Evolutionary conservation across 2,113 vertebrate genomes (phyloP).

Genomic region (Tiliqua scincoides): DNA sequence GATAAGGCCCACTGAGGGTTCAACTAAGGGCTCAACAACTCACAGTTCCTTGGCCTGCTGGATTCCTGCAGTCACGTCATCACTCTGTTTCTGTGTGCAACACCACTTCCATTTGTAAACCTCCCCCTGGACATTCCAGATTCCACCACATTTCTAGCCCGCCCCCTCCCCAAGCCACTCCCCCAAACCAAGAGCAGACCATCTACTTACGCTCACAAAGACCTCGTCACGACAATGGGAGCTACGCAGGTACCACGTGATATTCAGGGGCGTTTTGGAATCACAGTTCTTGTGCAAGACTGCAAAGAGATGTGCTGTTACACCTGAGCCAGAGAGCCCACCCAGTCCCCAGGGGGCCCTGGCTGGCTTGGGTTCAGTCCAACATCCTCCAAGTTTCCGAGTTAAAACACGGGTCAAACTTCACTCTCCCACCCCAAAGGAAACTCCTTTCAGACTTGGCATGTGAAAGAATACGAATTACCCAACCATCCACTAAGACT

Average conservation of each 20-base stretch:
- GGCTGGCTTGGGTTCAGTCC: neutral
- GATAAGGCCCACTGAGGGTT: fast-evolving
- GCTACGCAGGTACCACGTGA: conserved; percentile 80
- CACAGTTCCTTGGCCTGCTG: too few species aligned
- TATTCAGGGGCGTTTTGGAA: conserved; percentile 20
- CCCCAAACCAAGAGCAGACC: neutral
- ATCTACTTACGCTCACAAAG: conserved; percentile 59
- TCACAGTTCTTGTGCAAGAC: neutral
- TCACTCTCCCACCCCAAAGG: neutral
- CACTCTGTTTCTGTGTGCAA: too few species aligned
- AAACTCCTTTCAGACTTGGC: neutral
- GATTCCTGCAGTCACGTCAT: too few species aligned
- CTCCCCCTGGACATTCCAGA: too few species aligned
- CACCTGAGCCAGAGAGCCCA: neutral
- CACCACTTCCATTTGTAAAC: too few species aligned
- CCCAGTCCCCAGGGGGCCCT: too few species aligned
- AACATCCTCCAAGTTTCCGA: neutral
- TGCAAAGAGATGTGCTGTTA: neutral
- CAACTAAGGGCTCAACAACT: too few species aligned
- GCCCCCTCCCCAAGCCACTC: neutral
- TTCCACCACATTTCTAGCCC: neutral
- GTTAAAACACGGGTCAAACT: too few species aligned
- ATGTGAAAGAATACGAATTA: neutral
- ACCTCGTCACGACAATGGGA: conserved; percentile 77
- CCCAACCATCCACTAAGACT: too few species aligned